Evolutionary conservation across 2,888 invertebrate species (phyloP).

Genomic region (Troides aeacus): DNA sequence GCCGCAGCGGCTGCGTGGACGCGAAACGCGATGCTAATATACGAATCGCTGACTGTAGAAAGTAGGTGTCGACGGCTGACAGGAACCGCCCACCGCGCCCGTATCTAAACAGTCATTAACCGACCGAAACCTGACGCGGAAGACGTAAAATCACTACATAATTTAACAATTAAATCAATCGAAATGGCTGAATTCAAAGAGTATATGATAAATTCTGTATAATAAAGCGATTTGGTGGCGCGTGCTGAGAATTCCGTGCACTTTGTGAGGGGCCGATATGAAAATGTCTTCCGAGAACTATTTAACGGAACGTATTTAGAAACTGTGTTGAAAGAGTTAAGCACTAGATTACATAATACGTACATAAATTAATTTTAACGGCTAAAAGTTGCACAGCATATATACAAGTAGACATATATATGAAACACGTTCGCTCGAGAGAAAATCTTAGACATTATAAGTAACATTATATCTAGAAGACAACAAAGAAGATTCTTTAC

Average conservation of each 20-base stretch:
- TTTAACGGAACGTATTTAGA: no score
- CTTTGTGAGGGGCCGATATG: no score
- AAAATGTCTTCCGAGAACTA: no score
- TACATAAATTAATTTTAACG: no score
- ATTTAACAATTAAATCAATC: constrained; percentile 67
- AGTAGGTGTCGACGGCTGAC: constrained; percentile 40
- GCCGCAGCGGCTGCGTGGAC: constrained; percentile 37
- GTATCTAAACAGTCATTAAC: constrained; percentile 51
- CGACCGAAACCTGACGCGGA: constrained; percentile 57
- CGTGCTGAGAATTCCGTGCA: constrained; percentile 54
- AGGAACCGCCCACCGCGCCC: constrained; percentile 54
- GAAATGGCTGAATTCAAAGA: constrained; percentile 53
- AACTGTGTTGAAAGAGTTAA: no score
- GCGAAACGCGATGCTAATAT: constrained; percentile 40
- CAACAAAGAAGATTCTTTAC: no score
- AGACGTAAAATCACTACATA: constrained; percentile 59
- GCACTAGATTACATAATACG: no score
- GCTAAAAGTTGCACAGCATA: no score
- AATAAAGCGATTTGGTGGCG: constrained; percentile 65
- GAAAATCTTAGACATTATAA: no score
- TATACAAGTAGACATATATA: no score
- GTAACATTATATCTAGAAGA: no score
- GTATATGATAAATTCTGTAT: constrained; percentile 56
- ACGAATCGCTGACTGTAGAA: constrained; percentile 38
- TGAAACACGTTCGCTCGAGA: no score